phyloP scores from a whole-genome alignment of 2,888 invertebrate species.

The Meteorus cinctellus region DNA sequence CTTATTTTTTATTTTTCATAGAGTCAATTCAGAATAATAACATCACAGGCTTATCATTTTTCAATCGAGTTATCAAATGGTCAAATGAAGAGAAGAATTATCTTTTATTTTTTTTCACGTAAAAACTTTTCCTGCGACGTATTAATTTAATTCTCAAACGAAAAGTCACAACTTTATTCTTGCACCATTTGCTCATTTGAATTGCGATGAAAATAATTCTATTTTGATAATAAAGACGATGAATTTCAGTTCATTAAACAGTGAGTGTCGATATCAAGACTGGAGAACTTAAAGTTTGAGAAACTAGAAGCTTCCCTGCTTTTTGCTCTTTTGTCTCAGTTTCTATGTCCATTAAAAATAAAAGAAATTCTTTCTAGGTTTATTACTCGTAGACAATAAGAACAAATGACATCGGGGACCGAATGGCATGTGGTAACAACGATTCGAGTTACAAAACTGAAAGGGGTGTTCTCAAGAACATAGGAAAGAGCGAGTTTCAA shows the following conservation, averaged over 20 bases:
- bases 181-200: neutral
- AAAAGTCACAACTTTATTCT: neutral
- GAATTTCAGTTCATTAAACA: conserved; percentile 13
- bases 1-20: too few species aligned
- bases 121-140: too few species aligned
- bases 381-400: conserved; percentile 1
- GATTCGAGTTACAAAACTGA: conserved; percentile 19
- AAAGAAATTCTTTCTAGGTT: neutral
- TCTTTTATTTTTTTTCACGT: too few species aligned
- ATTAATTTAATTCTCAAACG: too few species aligned
- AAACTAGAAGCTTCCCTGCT: neutral
- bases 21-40: too few species aligned
- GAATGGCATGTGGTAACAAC: conserved; percentile 19
- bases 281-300: neutral
- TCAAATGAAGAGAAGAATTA: too few species aligned
- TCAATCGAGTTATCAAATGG: too few species aligned
- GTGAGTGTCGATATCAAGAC: conserved; percentile 13
- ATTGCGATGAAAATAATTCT: neutral
- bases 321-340: neutral
- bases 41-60: too few species aligned
- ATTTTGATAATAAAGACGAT: conserved; percentile 15
- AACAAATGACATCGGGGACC: conserved; percentile 10
- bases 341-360: neutral
- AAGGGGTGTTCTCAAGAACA: conserved; percentile 5
- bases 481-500: conserved; percentile 38